phyloP scores from a whole-genome alignment of 2,113 vertebrate species.

The Triplophysa dalaica region DNA sequence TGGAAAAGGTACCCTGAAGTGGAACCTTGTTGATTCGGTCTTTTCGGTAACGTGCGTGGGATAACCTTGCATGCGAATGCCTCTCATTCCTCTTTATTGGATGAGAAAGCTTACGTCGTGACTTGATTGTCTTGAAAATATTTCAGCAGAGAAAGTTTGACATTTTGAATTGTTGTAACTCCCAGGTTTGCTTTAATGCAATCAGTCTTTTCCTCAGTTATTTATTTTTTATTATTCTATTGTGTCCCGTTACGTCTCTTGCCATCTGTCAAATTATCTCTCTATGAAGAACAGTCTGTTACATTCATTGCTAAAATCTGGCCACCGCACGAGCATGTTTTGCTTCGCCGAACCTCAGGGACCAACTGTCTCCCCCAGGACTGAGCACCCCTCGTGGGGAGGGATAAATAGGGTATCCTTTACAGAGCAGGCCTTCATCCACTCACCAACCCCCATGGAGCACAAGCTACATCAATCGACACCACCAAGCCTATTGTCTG shows the following conservation, averaged over 20 bases:
- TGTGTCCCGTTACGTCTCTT: conserved; percentile 36
- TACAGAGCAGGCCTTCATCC: conserved; percentile 95
- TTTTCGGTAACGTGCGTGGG: conserved; percentile 18
- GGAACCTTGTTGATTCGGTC: conserved; percentile 35
- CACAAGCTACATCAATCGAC: conserved; percentile 90
- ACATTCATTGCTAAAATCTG: conserved; percentile 68
- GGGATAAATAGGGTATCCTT: conserved; percentile 96
- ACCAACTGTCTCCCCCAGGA: conserved; percentile 87
- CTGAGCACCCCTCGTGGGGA: conserved; percentile 91
- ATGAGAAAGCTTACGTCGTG: neutral
- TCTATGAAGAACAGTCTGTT: conserved; percentile 57
- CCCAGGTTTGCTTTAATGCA: conserved; percentile 4
- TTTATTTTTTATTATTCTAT: conserved; percentile 45
- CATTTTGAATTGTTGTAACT: too few species aligned
- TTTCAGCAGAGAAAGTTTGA: too few species aligned
- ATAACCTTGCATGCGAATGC: conserved; percentile 30
- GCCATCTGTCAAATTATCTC: conserved; percentile 56
- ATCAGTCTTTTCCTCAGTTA: conserved; percentile 46
- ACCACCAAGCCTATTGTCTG: conserved; percentile 84
- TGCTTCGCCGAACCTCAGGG: conserved; percentile 79
- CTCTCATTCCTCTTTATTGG: neutral
- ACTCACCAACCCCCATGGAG: conserved; percentile 79
- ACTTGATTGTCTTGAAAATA: too few species aligned
- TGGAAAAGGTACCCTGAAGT: conserved; percentile 43
- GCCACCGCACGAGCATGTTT: conserved; percentile 61